phyloP scores from a whole-genome alignment of 2,888 invertebrate genomes.

The Elmis aenea region DNA sequence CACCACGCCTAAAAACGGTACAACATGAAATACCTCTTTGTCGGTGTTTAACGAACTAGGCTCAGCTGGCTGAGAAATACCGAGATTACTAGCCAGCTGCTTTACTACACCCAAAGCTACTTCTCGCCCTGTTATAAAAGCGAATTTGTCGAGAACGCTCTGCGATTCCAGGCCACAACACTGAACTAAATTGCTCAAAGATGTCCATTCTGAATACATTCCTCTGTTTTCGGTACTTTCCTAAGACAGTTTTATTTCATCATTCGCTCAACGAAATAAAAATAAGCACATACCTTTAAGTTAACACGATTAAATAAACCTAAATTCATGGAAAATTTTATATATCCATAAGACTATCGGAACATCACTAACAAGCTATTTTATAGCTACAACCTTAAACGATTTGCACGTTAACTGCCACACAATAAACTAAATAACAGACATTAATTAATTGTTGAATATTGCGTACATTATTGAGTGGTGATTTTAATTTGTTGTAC shows the following conservation, averaged over 20 bases:
- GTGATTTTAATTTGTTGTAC: too few relatives aligned
- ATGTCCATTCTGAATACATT: constrained; percentile 84
- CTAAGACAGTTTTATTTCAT: constrained; percentile 24
- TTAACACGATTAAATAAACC: constrained; percentile 77
- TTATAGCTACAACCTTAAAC: too few relatives aligned
- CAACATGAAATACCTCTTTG: constrained; percentile 61
- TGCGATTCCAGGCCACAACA: constrained; percentile 60
- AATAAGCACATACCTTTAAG: constrained; percentile 56
- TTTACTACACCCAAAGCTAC: constrained; percentile 77
- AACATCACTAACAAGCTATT: too few relatives aligned
- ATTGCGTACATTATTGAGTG: too few relatives aligned
- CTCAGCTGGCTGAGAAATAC: constrained; percentile 73
- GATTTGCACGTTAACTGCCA: too few relatives aligned
- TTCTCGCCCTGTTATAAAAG: constrained; percentile 66
- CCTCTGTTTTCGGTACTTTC: constrained; percentile 63
- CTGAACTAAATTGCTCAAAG: constrained; percentile 61
- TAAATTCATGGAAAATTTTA: constrained; percentile 63
- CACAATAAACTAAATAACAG: too few relatives aligned
- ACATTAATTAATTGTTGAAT: too few relatives aligned
- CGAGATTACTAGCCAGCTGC: constrained; percentile 66
- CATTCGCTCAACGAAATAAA: background rate
- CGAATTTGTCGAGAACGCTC: constrained; percentile 76
- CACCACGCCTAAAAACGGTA: background rate
- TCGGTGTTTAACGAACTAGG: constrained; percentile 80
- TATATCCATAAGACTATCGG: too few relatives aligned